Base-by-base conservation (phyloP, 2,888 invertebrate species). In the Nomada fucata region DNA sequence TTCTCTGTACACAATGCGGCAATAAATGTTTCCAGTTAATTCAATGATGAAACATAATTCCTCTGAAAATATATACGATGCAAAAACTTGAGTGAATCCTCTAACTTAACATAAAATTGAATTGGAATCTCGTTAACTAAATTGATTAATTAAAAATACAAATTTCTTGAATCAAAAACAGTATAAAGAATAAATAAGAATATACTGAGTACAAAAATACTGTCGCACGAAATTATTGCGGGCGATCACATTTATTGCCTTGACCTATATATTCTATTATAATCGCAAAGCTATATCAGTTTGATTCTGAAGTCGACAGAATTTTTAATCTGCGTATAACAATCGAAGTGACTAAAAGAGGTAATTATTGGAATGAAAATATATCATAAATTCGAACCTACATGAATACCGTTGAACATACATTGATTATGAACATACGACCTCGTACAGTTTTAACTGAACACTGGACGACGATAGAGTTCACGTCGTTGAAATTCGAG, bases 321-420 rank as follows among this genome's bases (percentile, higher is more conserved):
- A 50, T 18, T 4, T 50, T 18, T 50, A 5, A 18, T 15, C 50
- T 15, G 2, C 5, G 50, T 18, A 7, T 50, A 18, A 18, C 1
- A 15, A 50, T 50, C 18, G 18, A 50, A 50, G 50, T 15, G 50
- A 50, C 15, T 50, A 65, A 50, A 11, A 5, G 36, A 36, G 7
- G 36, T 26, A 26, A 26, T 15, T 26, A 20, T 36, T 50, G 15
- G 18, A 15, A 70, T 26, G 15, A 13, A 60, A 61, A 0, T 47
- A 7, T 15, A 11, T n/a, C 42, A 20, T 9, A 36, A n/a, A 20
- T 65, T 71, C 79, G 65, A 79, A 61, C 60, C 71, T 60, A 55
- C 65, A 71, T 60, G 60, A 79, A 69, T 57, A 67, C 50, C 9
- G 55, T 61, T 67, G 57, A 63, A 55, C 61, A 68, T 75, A 68